Base-by-base conservation (phyloP, 2,888 invertebrate genomes). In the Cotesia congregata region DNA sequence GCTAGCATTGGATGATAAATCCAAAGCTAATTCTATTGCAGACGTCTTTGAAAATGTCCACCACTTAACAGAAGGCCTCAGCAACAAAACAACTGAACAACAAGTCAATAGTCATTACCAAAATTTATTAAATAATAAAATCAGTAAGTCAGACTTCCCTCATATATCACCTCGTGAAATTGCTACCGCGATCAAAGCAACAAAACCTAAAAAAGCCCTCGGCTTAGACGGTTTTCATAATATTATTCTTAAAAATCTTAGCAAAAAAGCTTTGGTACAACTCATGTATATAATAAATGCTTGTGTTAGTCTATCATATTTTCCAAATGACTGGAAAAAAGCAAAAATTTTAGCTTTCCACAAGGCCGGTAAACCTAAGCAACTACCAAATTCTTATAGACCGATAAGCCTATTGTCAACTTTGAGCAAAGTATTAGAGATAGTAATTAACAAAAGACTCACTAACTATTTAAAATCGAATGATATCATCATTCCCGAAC, bases 261-360 rank as follows among this genome's bases (percentile, higher is more conserved):
- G 39, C 0, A 83, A 67, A 38, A 67, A 67, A 67, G 67, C 12
- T 39, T 39, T 67, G 5, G 67, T 67, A 15, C 40, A 67, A 67
- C 9, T 67, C 6, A 40, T 67, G 67, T 5, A 38, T 39, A 67
- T 67, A 40, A 12, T 30, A 1, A 67, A 67, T 6, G 6, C 2
- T 9, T 40, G 67, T 15, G 7, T 67, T 12, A 2, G 4, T 1
- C 12, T n/a, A 4, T 67, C 67, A 67, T 39, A 67, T 6, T 67
- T 67, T 15, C 67, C 67, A 38, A 30, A 6, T 5, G 3, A 7
- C 3, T 67, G 67, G 67, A 67, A 67, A 67, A 67, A 7, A 38
- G 67, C 67, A 5, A 38, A 67, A 9, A 15, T 67, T 12, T 39
- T 40, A 0, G 40, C 40, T 15, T 67, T 67, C n/a, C 67, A 30